Evolutionary conservation across 2,888 invertebrate genomes (phyloP).

Genomic region (Limnephilus marmoratus): DNA sequence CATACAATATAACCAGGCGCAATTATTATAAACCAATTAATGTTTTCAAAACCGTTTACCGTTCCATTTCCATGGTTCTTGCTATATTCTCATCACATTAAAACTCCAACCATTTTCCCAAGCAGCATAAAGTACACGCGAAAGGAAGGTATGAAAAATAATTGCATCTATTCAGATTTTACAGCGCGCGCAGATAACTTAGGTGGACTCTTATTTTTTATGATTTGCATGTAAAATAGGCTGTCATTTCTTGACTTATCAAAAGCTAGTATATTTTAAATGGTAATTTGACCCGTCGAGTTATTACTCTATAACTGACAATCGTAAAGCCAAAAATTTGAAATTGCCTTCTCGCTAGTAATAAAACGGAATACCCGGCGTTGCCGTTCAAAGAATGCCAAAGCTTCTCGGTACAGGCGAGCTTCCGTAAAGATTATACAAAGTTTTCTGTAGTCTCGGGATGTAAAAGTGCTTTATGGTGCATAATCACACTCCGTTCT

Average conservation of each 20-base stretch:
- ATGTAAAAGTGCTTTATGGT: conserved; percentile 41
- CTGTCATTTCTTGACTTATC: conserved; percentile 2
- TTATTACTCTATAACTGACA: conserved; percentile 29
- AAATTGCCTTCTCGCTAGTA: conserved; percentile 16
- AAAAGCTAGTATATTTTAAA: conserved; percentile 22
- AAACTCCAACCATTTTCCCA: not conserved
- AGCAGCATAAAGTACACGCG: not conserved
- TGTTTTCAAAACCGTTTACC: not conserved
- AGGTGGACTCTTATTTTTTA: not conserved
- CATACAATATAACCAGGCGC: not conserved
- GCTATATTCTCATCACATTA: not conserved
- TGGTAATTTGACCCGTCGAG: conserved; percentile 26
- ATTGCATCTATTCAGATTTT: not conserved
- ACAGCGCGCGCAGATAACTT: not conserved
- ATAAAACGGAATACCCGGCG: conserved; percentile 44
- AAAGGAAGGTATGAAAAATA: not conserved
- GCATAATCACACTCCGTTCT: conserved; percentile 41
- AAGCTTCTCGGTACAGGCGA: conserved; percentile 24
- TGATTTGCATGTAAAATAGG: not conserved
- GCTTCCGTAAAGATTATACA: conserved; percentile 18
- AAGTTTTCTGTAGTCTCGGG: conserved; percentile 36
- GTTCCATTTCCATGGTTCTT: not conserved
- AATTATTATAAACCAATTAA: not conserved
- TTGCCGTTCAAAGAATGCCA: conserved; percentile 13
- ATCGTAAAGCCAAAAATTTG: conserved; percentile 42